Evolutionary conservation across 2,888 invertebrate genomes (phyloP).

Genomic region (Allygus modestus): DNA sequence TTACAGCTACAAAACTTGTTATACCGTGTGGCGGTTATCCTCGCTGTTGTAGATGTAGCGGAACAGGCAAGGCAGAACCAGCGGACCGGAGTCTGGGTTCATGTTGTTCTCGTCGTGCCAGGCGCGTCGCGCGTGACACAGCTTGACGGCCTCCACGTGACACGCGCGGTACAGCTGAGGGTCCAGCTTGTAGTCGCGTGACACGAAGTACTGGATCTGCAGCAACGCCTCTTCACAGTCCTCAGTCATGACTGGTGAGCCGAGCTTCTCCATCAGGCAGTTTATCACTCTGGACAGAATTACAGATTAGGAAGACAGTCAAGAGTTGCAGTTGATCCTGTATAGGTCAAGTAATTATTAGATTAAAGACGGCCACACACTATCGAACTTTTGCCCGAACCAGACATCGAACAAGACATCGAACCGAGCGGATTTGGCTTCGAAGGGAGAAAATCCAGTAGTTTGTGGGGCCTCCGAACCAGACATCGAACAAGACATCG

Average conservation of each 20-base stretch:
- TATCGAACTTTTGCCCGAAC: no score
- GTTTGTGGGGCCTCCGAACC: no score
- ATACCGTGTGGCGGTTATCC: neutral
- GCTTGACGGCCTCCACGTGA: conserved; percentile 88
- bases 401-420: no score
- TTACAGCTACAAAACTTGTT: no score
- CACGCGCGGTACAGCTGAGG: conserved; percentile 93
- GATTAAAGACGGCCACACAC: no score
- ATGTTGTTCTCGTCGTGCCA: conserved; percentile 84
- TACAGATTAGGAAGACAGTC: no score
- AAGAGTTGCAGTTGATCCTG: no score
- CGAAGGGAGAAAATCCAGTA: no score
- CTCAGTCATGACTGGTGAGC: conserved; percentile 88
- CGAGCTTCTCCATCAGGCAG: conserved; percentile 95
- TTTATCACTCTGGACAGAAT: conserved; percentile 84
- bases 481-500: no score
- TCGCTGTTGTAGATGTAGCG: conserved; percentile 74
- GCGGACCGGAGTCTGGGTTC: conserved; percentile 88
- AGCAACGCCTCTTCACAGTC: conserved; percentile 94
- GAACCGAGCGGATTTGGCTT: no score
- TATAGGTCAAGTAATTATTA: no score
- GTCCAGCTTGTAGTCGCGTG: conserved; percentile 95
- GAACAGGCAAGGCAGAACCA: conserved; percentile 95
- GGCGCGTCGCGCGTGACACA: conserved; percentile 87
- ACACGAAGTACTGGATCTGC: conserved; percentile 98